Base-by-base conservation (phyloP, 2,797 vertebrate genomes). In the Amblyraja radiata region DNA sequence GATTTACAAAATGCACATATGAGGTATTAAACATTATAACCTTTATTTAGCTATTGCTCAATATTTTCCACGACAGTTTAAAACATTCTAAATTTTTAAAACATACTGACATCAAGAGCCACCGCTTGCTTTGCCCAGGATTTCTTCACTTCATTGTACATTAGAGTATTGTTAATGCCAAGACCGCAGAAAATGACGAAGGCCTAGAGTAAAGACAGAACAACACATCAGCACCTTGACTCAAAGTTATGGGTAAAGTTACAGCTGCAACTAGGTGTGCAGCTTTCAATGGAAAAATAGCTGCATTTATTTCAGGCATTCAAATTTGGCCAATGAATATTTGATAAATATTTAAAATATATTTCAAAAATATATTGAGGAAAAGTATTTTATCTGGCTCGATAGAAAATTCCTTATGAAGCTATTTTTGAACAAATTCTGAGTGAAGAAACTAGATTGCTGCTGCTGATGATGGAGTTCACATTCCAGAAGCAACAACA, bases 141-240 rank as follows among this genome's bases (percentile, higher is more conserved):
- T 95, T 97, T 97, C 95, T 97, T 97, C 65, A 97, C 97, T 94
- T 97, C 96, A 93, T 97, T 97, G 95, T 97, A 97, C 97, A 97
- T 97, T 97, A 97, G 97, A 1, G 97, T 97, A 94, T 97, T 97
- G 95, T 97, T 97, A 94, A 97, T 97, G 93, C 97, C 97, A 93
- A 97, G 96, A 93, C 97, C 97, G 94, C 97, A 97, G 95, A 97
- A 97, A 94, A 97, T 97, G 93, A 97, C 97, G 95, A 97, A 97
- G 32, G 76, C 90, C 90, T 92, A 76, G 71, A 92, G 39, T 13
- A 54, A 54, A 21, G 9, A 91, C 13, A 74, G 36, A 14, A 88
- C n/a, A 88, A 16, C 7, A 76, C 90, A 92, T 16, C 23, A 92
- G 71, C 2, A 92, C 63, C 1, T 54, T 73, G 13, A 39, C 36